Conservation (phyloP, 2,888 invertebrate genomes). For the Aspidiotus destructor region DNA sequence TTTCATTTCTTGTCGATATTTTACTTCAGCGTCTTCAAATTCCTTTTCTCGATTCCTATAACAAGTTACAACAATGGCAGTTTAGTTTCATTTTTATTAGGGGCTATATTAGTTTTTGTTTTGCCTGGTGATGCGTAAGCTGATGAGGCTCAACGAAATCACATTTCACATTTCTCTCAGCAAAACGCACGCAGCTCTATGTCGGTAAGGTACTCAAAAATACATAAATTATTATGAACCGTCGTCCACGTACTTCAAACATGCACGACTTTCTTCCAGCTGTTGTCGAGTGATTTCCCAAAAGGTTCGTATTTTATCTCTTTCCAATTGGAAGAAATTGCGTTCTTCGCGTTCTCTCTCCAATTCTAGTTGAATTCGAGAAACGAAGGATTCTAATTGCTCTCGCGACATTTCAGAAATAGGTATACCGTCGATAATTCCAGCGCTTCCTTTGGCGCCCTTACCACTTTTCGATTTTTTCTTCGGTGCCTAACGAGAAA, state of each 20-base stretch:
- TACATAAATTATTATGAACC: not conserved
- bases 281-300: conserved; percentile 92
- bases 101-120: no score
- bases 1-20: conserved; percentile 77
- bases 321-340: conserved; percentile 88
- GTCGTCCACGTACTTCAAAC: conserved; percentile 46
- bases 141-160: no score
- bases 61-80: conserved; percentile 19
- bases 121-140: no score
- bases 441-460: conserved; percentile 38
- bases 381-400: conserved; percentile 79
- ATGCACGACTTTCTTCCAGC: conserved; percentile 70
- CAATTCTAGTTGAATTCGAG: conserved; percentile 76
- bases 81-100: no score
- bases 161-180: not conserved
- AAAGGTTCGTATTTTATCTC: conserved; percentile 86
- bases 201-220: no score
- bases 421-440: conserved; percentile 68
- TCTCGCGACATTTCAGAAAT: conserved; percentile 87
- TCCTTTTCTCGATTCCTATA: conserved; percentile 68
- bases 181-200: no score
- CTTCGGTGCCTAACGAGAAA: conserved; percentile 31
- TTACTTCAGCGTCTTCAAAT: conserved; percentile 75
- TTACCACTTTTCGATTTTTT: conserved; percentile 39
- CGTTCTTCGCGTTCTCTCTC: conserved; percentile 90